phyloP scores from a whole-genome alignment of 2,797 vertebrate species.

The Myripristis jacobus region DNA sequence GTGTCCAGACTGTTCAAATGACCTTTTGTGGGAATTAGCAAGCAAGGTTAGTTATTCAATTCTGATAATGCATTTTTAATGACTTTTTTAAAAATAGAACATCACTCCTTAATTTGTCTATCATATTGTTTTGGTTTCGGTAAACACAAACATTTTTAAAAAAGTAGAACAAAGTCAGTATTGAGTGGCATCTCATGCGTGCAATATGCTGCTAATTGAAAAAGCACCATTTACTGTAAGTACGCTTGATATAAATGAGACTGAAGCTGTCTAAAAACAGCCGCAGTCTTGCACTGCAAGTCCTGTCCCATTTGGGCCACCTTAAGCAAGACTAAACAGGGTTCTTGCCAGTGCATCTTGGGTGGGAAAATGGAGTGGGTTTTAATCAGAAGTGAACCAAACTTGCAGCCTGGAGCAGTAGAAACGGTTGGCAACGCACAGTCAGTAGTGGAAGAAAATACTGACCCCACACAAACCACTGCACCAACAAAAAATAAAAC shows the following conservation, averaged over 20 bases:
- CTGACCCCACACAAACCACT: conserved; percentile 17
- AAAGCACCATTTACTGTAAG: no score
- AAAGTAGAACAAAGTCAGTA: no score
- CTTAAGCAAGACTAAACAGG: conserved; percentile 53
- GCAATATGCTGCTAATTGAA: no score
- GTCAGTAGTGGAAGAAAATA: neutral
- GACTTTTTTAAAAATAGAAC: neutral
- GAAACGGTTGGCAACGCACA: conserved; percentile 34
- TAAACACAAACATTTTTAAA: no score
- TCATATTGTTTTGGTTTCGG: conserved; percentile 16
- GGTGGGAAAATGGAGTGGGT: neutral
- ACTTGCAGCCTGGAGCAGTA: conserved; percentile 50
- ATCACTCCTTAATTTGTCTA: conserved; percentile 1
- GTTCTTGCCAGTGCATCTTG: conserved; percentile 23
- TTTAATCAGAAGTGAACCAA: conserved; percentile 59
- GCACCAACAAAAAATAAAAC: neutral
- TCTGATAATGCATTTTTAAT: conserved; percentile 2
- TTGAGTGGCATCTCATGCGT: no score
- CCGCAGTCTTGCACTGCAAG: conserved; percentile 18
- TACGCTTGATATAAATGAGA: no score
- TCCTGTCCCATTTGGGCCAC: conserved; percentile 40
- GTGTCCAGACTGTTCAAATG: neutral
- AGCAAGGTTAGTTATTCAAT: neutral
- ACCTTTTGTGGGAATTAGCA: no score
- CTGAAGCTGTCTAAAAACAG: conserved; percentile 13